Conservation (phyloP, 2,113 vertebrate genomes). For the Dasyurus viverrinus region DNA sequence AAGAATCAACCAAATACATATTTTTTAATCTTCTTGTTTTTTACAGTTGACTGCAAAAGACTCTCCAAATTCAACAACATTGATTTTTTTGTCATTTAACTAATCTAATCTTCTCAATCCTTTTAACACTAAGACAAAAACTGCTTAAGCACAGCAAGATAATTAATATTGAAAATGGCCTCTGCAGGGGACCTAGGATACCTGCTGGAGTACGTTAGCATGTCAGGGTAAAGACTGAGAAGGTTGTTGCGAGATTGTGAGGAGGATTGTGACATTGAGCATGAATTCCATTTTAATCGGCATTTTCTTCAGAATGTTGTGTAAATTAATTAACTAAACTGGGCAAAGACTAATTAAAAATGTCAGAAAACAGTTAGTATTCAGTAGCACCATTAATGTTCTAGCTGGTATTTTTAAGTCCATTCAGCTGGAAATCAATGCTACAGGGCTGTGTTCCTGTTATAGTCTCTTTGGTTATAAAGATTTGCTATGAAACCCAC, state of each 20-base stretch:
- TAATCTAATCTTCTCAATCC: conserved; percentile 84
- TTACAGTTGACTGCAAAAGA: conserved; percentile 72
- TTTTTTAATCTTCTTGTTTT: conserved; percentile 59
- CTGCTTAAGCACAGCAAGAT: conserved; percentile 81
- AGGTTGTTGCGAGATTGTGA: conserved; percentile 61
- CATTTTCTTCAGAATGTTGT: conserved; percentile 47
- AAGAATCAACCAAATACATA: conserved; percentile 36
- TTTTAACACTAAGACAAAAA: conserved; percentile 80
- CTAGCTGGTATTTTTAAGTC: conserved; percentile 48
- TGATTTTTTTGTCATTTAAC: conserved; percentile 81
- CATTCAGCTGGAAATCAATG: conserved; percentile 56
- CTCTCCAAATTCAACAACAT: conserved; percentile 78
- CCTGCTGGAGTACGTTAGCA: conserved; percentile 70
- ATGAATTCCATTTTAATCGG: conserved; percentile 51
- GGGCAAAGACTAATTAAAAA: conserved; percentile 46
- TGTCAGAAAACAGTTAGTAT: conserved; percentile 50
- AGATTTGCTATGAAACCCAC: background rate
- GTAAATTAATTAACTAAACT: conserved; percentile 59
- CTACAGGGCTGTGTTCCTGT: conserved; percentile 20
- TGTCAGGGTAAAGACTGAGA: conserved; percentile 59
- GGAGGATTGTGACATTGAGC: conserved; percentile 43
- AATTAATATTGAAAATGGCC: conserved; percentile 84
- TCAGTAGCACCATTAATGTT: conserved; percentile 47
- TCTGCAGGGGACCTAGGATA: conserved; percentile 72
- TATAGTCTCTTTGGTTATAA: background rate